Evolutionary conservation across 2,797 vertebrate genomes (phyloP).

Genomic region (Acanthiza pusilla): DNA sequence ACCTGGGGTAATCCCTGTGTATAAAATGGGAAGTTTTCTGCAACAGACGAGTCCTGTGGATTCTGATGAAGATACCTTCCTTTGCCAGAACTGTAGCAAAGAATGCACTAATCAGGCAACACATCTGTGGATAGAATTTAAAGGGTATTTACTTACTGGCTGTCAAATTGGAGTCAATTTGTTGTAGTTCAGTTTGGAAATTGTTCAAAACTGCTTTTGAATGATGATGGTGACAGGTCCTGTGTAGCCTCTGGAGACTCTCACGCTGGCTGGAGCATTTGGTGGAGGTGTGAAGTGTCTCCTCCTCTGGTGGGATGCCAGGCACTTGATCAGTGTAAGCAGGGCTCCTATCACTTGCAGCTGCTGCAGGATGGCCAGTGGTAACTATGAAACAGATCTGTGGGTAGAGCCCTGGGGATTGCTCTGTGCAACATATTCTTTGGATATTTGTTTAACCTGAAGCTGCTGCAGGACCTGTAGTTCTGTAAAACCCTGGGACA

Average conservation of each 20-base stretch:
- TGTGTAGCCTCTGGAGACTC: background rate
- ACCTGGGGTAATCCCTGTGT: background rate
- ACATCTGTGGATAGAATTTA: background rate
- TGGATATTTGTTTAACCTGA: background rate
- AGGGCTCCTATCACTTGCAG: background rate
- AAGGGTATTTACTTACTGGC: background rate
- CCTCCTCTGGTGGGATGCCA: background rate
- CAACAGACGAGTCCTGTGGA: background rate
- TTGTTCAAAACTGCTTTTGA: background rate
- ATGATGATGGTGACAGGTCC: background rate
- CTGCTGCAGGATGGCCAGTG: background rate
- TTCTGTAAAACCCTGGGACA: background rate
- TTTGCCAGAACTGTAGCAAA: background rate
- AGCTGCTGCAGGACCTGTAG: background rate
- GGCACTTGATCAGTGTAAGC: accelerated
- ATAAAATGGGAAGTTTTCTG: background rate
- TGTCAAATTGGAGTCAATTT: slow-evolving; percentile 31
- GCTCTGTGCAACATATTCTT: accelerated
- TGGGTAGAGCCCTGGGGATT: background rate
- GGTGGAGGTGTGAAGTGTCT: background rate
- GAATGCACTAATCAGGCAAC: background rate
- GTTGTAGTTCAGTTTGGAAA: background rate
- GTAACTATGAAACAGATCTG: background rate
- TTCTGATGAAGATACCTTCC: background rate
- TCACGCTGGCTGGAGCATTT: accelerated